Evolutionary conservation across 2,888 invertebrate species (phyloP), one percentile per base, ranked within the genome.

Genomic region (Phyllotreta cruciferae): DNA sequence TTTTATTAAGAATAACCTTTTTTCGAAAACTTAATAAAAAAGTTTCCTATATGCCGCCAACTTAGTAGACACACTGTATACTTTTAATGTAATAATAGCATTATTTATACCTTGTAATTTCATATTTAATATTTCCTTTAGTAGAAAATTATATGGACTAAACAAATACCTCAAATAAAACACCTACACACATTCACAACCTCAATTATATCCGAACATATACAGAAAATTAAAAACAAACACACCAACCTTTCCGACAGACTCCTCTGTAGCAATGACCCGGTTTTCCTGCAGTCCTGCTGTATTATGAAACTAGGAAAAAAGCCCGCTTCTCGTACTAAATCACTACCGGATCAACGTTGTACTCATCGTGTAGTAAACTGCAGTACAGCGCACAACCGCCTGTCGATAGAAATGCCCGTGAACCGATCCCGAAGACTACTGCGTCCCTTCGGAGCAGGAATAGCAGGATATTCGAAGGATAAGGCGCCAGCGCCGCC

Each of bases 401-500:
- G 34, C 11, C 52, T 50, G 58, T 58, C 44, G 53, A 52, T 8
- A 56, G 49, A 41, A 61, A 53, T 39, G 37, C 56, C 44, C 56
- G 45, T 61, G n/a, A 35, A 56, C 45, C 41, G 37, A 42, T 37
- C 14, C 55, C 55, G 45, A 39, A 52, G 60, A 55, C 67, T 64
- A 65, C 73, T 72, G 74, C 74, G 69, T 73, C 71, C 70, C 69
- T 69, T 68, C 44, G 70, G 69, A 69, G 68, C 65, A 62, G 58
- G 58, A 63, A 70, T 69, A 69, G 68, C 65, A 62, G 58, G 58
- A 63, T 60, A 36, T 44, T 36, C 49, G 57, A 49, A 62, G 60
- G 63, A 34, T 37, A 60, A 35, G 42, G 74, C 76, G 75, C 75
- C 74, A 73, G 73, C 77, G 76, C 76, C 72, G 70, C 68, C 62